phyloP scores from a whole-genome alignment of 2,888 invertebrate genomes.

The Harpagoxenus sublaevis region DNA sequence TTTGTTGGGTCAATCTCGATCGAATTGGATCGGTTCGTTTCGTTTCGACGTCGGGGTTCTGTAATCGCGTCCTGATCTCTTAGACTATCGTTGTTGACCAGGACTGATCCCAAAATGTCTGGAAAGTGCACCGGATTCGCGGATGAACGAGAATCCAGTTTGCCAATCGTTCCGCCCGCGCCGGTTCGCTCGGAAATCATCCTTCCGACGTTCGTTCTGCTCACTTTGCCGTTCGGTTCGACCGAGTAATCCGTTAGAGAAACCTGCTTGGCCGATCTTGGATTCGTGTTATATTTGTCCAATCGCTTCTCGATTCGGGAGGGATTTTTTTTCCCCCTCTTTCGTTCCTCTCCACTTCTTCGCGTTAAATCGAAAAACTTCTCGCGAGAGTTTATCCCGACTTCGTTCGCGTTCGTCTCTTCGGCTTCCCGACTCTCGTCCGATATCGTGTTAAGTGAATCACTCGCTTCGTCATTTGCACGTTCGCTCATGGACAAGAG shows the following conservation, averaged over 20 bases:
- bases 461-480: conserved; percentile 12
- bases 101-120: conserved; percentile 28
- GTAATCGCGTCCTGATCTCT: background rate
- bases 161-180: background rate
- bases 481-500: background rate
- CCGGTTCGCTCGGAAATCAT: background rate
- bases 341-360: background rate
- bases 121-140: conserved; percentile 32
- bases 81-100: background rate
- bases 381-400: background rate
- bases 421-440: background rate
- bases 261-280: conserved; percentile 19
- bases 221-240: background rate
- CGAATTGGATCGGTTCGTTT: background rate
- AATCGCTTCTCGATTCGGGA: conserved; percentile 28
- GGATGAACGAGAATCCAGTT: conserved; percentile 13
- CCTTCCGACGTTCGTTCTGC: background rate
- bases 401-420: background rate
- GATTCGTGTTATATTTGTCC: conserved; percentile 1
- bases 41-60: background rate
- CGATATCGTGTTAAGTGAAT: background rate
- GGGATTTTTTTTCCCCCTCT: background rate
- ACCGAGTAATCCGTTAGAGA: conserved; percentile 12
- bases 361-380: conserved; percentile 16
- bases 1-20: background rate